These are phyloP conservation scores for Ammospiza caudacuta DNA, from an alignment of 2,113 vertebrate genomes.

Conservation along the genomic window DNA sequence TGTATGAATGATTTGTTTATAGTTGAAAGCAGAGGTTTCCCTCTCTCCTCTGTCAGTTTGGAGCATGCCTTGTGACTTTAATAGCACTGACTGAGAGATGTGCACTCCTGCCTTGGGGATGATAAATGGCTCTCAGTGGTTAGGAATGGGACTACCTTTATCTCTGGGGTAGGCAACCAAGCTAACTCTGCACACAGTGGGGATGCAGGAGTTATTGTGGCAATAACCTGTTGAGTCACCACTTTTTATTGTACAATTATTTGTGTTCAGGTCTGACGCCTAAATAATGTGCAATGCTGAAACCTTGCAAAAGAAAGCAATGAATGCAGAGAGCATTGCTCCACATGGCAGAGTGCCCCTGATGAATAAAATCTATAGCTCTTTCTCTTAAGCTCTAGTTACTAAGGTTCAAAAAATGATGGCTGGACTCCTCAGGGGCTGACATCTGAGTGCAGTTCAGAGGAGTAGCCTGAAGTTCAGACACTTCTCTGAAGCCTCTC, in stretches of 20 bases:
- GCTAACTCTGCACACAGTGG: not conserved
- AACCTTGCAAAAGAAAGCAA: constrained; percentile 20
- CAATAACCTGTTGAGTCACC: constrained; percentile 54
- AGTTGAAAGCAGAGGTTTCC: not conserved
- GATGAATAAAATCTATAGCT: constrained; percentile 43
- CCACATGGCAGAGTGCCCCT: not conserved
- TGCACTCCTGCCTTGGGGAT: not conserved
- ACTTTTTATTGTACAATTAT: constrained; percentile 44
- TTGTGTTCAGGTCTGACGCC: constrained; percentile 14
- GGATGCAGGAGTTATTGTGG: constrained; percentile 38
- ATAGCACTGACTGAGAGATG: fast-evolving
- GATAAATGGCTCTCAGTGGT: not conserved
- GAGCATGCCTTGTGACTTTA: not conserved
- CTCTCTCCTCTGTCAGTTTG: not conserved
- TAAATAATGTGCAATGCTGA: constrained; percentile 16
- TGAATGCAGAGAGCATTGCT: not conserved
- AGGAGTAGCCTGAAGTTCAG: not conserved
- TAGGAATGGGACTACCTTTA: not conserved
- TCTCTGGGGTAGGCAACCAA: not conserved
- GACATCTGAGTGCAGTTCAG: not conserved
- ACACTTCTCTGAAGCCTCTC: not conserved
- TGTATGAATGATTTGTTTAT: not conserved
- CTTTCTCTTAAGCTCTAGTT: constrained; percentile 20
- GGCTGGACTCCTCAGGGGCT: not conserved
- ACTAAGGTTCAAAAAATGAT: constrained; percentile 34